Base-by-base conservation (phyloP, 2,888 invertebrate genomes). In the Drosophila merina region DNA sequence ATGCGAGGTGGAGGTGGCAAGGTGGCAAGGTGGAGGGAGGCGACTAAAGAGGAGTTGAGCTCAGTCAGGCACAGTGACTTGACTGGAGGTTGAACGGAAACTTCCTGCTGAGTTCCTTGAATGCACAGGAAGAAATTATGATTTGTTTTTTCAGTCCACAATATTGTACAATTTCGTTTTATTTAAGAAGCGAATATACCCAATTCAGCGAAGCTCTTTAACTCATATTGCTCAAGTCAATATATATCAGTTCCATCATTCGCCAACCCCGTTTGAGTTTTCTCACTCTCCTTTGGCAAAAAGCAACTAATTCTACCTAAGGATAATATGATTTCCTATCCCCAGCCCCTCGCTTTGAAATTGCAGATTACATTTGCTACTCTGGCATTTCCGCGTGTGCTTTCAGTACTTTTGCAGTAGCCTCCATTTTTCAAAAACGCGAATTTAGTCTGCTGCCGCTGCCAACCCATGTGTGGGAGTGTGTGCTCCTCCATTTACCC, bases 341-440 rank as follows among this genome's bases (percentile, higher is more conserved):
- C 31, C 55, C 9, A 14, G 4, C 8, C 36, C 42, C 36, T 31
- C 14, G 31, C 60, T 36, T n/a, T 5, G 36, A 36, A 66, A 58
- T 26, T 40, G 52, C 56, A 84, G 84, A 81, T 81, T 81, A 80
- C 76, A 59, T 81, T 77, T 64, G 63, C 76, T 60, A 67, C 72
- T 74, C 68, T 68, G 58, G 72, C 71, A 70, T 67, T 71, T 77
- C 72, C 70, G 58, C 63, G 64, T 57, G 30, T 63, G 31, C 51
- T 3, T 47, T 51, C 51, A 20, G 52, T 50, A 20, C 42, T 42
- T 58, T 25, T 59, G 54, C 33, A 55, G 58, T 40, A 62, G 76
- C 72, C 73, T 82, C 75, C 75, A 75, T 75, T 78, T 86, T 78
- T 73, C 70, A 52, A 81, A 74, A 80, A 75, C 74, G 79, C 75